Conservation (phyloP, 2,888 invertebrate species). For the Mesoligia furuncula region DNA sequence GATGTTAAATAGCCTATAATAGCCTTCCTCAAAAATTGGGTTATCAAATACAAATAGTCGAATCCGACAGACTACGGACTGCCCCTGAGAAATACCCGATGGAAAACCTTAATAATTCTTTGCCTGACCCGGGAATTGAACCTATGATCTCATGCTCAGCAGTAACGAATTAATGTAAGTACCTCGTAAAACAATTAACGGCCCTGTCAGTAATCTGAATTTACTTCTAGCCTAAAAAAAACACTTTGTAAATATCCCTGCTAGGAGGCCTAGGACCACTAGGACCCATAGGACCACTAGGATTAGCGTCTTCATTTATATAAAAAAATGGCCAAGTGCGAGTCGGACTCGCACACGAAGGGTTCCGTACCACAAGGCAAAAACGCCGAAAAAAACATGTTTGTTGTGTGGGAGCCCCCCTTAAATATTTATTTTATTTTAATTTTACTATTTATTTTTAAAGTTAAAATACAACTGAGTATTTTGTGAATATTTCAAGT, state of each 20-base stretch:
- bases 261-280: background rate
- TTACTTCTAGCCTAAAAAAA: background rate
- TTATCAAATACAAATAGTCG: too few relatives aligned
- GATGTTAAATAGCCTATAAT: too few relatives aligned
- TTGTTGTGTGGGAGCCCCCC: too few relatives aligned
- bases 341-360: too few relatives aligned
- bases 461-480: too few relatives aligned
- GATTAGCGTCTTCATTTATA: background rate
- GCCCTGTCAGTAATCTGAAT: background rate
- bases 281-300: background rate
- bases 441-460: too few relatives aligned
- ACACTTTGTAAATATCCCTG: background rate
- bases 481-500: too few relatives aligned
- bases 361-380: too few relatives aligned
- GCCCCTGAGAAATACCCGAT: background rate
- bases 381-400: too few relatives aligned
- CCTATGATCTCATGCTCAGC: background rate
- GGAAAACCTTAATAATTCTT: background rate
- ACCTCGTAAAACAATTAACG: background rate
- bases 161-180: background rate
- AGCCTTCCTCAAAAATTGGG: too few relatives aligned
- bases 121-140: background rate
- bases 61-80: background rate
- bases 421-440: too few relatives aligned
- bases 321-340: background rate